phyloP scores from a whole-genome alignment of 1,140 invertebrate genomes.

The Berghia stephanieae region DNA sequence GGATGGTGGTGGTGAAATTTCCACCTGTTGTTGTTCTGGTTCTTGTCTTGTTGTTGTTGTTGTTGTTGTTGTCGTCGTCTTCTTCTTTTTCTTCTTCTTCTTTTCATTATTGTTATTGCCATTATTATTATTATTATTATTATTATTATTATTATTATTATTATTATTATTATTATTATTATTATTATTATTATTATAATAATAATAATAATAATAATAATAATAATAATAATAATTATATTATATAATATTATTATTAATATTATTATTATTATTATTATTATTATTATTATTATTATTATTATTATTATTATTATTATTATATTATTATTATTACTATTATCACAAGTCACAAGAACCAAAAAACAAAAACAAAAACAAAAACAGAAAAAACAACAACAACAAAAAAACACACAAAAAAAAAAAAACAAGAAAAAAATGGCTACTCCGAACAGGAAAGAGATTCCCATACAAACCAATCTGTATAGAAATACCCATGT shows the following conservation, averaged over 20 bases:
- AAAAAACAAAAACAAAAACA: no score
- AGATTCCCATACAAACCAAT: no score
- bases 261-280: background rate
- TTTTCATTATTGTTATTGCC: background rate
- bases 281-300: background rate
- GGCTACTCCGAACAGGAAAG: no score
- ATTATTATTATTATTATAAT: background rate
- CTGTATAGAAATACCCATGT: no score
- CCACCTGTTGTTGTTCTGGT: background rate
- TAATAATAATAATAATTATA: background rate
- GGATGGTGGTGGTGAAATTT: background rate
- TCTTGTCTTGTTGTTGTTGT: background rate
- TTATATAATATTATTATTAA: background rate
- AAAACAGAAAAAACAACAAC: no score
- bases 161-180: background rate
- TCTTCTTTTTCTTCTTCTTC: slow-evolving; percentile 16
- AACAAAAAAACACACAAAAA: no score
- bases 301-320: background rate
- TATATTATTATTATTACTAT: background rate
- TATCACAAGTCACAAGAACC: no score
- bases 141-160: background rate
- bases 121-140: background rate
- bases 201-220: background rate
- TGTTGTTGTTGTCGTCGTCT: background rate
- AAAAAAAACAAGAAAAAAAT: no score